These are phyloP conservation scores for Boulengeromyrus knoepffleri DNA, from an alignment of 2,113 vertebrate species.

Conservation along the genomic window DNA sequence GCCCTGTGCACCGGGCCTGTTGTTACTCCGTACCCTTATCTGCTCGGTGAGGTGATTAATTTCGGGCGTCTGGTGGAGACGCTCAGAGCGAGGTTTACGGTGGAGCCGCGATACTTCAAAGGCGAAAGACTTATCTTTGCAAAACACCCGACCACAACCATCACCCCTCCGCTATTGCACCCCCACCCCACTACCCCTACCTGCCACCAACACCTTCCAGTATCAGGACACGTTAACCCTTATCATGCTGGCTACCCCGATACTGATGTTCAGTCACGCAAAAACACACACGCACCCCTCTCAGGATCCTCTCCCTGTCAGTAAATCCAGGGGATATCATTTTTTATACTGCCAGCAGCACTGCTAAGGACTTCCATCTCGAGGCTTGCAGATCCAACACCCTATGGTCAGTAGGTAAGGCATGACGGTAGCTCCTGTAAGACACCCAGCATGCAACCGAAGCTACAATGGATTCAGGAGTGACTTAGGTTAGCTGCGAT, in stretches of 20 bases:
- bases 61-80: conserved; percentile 55
- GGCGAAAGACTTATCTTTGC: conserved; percentile 62
- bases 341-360: background rate
- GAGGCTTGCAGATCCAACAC: background rate
- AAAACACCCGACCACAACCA: conserved; percentile 47
- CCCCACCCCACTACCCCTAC: conserved; percentile 1
- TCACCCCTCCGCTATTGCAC: background rate
- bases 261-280: background rate
- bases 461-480: background rate
- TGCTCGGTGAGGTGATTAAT: conserved; percentile 58
- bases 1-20: conserved; percentile 38
- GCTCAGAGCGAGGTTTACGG: conserved; percentile 55
- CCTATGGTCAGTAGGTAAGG: background rate
- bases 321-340: background rate
- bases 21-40: conserved; percentile 63
- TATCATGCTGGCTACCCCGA: background rate
- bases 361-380: background rate
- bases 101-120: conserved; percentile 66
- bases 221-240: background rate
- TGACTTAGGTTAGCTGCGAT: background rate
- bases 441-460: background rate
- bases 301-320: background rate
- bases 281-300: background rate
- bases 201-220: background rate
- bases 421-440: background rate